phyloP scores from a whole-genome alignment of 2,888 invertebrate species.

The Acronicta leporina region DNA sequence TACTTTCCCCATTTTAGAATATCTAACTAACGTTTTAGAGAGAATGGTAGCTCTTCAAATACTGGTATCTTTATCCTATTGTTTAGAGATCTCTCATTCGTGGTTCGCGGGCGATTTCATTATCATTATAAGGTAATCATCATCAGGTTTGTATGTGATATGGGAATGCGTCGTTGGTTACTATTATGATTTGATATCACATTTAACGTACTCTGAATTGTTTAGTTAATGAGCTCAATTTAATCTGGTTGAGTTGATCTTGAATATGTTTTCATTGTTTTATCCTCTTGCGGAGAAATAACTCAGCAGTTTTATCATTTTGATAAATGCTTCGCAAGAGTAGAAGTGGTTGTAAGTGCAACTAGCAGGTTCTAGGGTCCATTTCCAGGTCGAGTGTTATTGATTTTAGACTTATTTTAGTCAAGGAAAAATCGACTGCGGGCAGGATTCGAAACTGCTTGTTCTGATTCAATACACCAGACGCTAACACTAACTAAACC shows the following conservation, averaged over 20 bases:
- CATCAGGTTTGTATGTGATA: slow-evolving; percentile 59
- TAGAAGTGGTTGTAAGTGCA: too few relatives aligned
- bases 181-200: slow-evolving; percentile 43
- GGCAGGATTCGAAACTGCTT: too few relatives aligned
- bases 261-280: slow-evolving; percentile 7
- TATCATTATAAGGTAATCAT: slow-evolving; percentile 67
- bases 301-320: too few relatives aligned
- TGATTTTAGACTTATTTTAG: too few relatives aligned
- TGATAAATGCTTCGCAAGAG: too few relatives aligned
- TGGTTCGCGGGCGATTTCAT: slow-evolving; percentile 59
- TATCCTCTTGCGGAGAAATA: too few relatives aligned
- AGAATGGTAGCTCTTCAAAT: slow-evolving; percentile 14
- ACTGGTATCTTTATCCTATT: slow-evolving; percentile 53
- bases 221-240: slow-evolving; percentile 45
- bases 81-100: slow-evolving; percentile 54
- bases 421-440: too few relatives aligned
- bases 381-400: too few relatives aligned
- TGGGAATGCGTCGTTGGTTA: slow-evolving; percentile 55
- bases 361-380: too few relatives aligned
- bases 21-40: background rate
- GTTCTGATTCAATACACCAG: too few relatives aligned
- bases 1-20: background rate
- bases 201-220: slow-evolving; percentile 49
- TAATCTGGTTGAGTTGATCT: slow-evolving; percentile 20
- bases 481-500: too few relatives aligned